Evolutionary conservation across 2,888 invertebrate species (phyloP), one percentile per base, ranked within the genome.

Genomic region (Xanthorhoe spadicearia): DNA sequence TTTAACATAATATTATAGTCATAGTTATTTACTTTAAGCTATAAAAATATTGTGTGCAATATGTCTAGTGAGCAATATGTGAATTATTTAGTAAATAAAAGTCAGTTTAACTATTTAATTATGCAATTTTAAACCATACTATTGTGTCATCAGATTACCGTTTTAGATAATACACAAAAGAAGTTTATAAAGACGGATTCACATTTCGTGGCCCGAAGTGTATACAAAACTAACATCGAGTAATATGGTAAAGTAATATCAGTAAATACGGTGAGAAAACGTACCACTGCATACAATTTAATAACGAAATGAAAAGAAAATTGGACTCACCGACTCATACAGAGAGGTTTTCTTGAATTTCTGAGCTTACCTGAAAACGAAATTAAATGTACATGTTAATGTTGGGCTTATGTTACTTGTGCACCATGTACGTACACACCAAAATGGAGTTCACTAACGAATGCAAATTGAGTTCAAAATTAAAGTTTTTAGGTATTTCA

Each of bases 191-290:
- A 32, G 32, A 32, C 7, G 7, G 7, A 32, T 32, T 4, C 7
- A 32, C 32, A 7, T 43, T 43, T 13, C 71, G 76, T 77, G 74
- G 75, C 72, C 66, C 15, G 74, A 71, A 77, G 68, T 77, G 68
- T 75, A 74, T 75, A 3, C 68, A 49, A 19, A 69, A 76, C 73
- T 71, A 76, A 75, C 71, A 63, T 66, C 23, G 69, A 75, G 82
- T 83, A 83, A 84, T 83, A 83, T 77, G 76, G 73, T 79, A 79
- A 83, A 83, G 80, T 76, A 78, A 78, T 82, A 83, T 74, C 74
- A 74, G 80, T 81, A 77, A 83, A 78, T 80, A 78, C 66, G 70
- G 70, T 64, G 69, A 68, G 66, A 67, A 71, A 71, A 69, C 62
- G 72, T 73, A 74, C 68, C 69, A 72, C 72, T 78, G 77, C 69